Evolutionary conservation across 2,797 vertebrate species (phyloP).

Genomic region (Leuciscus waleckii): DNA sequence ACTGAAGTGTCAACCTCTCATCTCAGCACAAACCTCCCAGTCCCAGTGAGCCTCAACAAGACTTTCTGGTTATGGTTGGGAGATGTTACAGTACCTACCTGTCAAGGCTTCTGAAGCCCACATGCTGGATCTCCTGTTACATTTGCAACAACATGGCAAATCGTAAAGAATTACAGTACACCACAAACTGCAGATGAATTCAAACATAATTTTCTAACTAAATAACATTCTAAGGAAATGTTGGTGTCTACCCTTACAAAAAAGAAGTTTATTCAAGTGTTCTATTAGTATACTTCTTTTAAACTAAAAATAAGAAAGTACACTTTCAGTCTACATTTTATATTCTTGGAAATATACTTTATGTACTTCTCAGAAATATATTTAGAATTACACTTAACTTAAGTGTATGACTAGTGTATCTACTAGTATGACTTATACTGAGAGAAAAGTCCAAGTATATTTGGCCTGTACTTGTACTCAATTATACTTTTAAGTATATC

Average conservation of each 20-base stretch:
- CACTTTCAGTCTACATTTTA: no score
- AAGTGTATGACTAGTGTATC: no score
- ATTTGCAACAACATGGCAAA: slow-evolving; percentile 40
- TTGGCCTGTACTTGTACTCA: no score
- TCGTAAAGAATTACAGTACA: slow-evolving; percentile 18
- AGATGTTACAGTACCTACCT: slow-evolving; percentile 48
- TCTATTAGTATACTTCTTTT: no score
- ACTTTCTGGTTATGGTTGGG: slow-evolving; percentile 9
- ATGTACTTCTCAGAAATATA: no score
- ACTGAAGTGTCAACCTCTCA: slow-evolving; percentile 55
- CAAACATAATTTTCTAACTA: background rate
- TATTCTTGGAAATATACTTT: no score
- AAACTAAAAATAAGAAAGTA: no score
- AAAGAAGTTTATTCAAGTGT: no score
- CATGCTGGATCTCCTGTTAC: slow-evolving; percentile 30
- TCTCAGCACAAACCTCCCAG: slow-evolving; percentile 51
- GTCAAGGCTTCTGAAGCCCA: slow-evolving; percentile 42
- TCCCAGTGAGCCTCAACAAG: slow-evolving; percentile 19
- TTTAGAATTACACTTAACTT: no score
- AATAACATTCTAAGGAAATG: background rate
- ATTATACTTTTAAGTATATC: no score
- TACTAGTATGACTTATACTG: no score
- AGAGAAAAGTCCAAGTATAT: no score
- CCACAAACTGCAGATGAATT: background rate
- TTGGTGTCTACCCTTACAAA: background rate